Evolutionary conservation across 2,113 vertebrate species (phyloP), one percentile per base, ranked within the genome.

Genomic region (Syngnathus typhle): DNA sequence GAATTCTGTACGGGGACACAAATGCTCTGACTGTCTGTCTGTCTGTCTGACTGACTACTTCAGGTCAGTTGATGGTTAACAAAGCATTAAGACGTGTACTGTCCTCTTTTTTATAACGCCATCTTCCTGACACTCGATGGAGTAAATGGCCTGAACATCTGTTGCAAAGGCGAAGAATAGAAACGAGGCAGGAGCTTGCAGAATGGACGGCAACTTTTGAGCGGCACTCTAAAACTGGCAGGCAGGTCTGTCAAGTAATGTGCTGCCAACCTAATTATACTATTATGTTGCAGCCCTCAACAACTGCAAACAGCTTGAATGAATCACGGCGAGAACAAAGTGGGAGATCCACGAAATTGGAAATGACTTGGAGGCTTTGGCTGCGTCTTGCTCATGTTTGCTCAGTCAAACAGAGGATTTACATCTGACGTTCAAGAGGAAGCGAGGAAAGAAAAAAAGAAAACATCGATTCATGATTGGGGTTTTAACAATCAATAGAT

Each of bases 231-330:
- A 19, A 27, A 27, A 55, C 55, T 64, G 47, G 8, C 73, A 36
- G 72, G 73, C 75, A 81, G 84, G 79, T 82, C 74, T 82, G 71
- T 67, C 70, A 60, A 70, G 76, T 66, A 64, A 75, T 43, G 60
- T 60, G 60, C 77, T 78, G 70, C 67, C 56, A 61, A 23, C 60
- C 66, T 70, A 69, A 75, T 81, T 52, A 72, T 5, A 44, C 27
- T 43, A 12, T 68, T 71, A 64, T 47, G 63, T 67, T 76, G 49
- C 44, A 66, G 43, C 67, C 23, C 49, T 79, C 21, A n/a, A 1
- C 69, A 66, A 56, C 39, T 82, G 71, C 64, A 81, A 80, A 82
- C 84, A 87, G 85, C 82, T 84, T 83, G 85, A 85, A 23, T 72
- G 51, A 79, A 81, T 86, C 73, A 75, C 19, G 36, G 68, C 7